Conservation (phyloP, 2,888 invertebrate species). For the Xestia c-nigrum region DNA sequence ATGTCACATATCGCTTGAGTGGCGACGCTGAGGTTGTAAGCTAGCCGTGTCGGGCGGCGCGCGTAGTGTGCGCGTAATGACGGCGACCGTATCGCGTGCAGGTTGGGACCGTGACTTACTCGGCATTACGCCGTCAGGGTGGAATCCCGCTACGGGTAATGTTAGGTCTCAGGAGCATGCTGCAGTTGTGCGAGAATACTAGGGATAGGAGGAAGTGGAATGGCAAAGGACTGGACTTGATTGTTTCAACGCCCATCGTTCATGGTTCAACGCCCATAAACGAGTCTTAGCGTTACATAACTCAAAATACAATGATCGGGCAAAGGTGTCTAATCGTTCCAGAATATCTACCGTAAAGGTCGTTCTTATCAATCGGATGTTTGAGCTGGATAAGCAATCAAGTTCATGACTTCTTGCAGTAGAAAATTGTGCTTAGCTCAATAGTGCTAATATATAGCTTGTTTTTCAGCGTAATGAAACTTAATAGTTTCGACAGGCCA, state of each 20-base stretch:
- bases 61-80: conserved; percentile 44
- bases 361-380: neutral
- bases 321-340: neutral
- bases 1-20: neutral
- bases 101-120: conserved; percentile 55
- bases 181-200: conserved; percentile 10
- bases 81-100: conserved; percentile 39
- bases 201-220: neutral
- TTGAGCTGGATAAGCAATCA: neutral
- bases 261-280: neutral
- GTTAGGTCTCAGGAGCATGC: conserved; percentile 17
- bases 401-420: neutral
- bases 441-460: neutral
- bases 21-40: neutral
- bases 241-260: too few species aligned
- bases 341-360: neutral
- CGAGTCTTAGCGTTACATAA: neutral
- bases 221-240: neutral
- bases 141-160: conserved; percentile 32
- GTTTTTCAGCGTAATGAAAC: neutral
- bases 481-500: neutral
- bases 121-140: conserved; percentile 37
- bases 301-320: neutral
- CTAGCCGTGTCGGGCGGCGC: conserved; percentile 16
- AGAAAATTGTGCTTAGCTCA: neutral